Evolutionary conservation across 2,888 invertebrate species (phyloP).

Genomic region (Synanthedon tipuliformis): DNA sequence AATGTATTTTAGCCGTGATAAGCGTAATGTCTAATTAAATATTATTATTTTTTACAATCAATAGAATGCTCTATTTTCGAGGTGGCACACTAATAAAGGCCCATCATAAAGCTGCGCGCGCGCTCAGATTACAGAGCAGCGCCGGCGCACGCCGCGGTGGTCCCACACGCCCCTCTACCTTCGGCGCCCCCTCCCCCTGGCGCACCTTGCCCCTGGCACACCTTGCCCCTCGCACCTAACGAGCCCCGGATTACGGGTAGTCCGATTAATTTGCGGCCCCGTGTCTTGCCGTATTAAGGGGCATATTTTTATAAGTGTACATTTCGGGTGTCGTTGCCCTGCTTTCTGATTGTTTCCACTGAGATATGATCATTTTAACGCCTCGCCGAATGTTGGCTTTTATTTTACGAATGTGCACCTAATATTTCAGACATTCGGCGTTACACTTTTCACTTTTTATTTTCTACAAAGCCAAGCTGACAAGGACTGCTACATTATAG

Average conservation of each 20-base stretch:
- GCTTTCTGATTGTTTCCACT: background rate
- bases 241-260: constrained; percentile 15
- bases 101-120: constrained; percentile 21
- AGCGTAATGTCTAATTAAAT: background rate
- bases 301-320: background rate
- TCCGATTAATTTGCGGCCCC: constrained; percentile 23
- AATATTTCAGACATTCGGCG: too few species aligned
- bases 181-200: constrained; percentile 1
- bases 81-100: constrained; percentile 13
- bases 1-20: background rate
- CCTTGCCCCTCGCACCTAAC: constrained; percentile 19
- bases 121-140: constrained; percentile 54
- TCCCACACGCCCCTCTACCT: constrained; percentile 21
- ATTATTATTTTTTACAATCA: background rate
- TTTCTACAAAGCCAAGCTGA: too few species aligned
- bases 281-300: constrained; percentile 4
- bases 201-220: constrained; percentile 6
- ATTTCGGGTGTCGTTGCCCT: background rate
- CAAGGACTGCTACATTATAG: too few species aligned
- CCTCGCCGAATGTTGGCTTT: too few species aligned
- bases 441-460: too few species aligned
- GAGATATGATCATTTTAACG: too few species aligned
- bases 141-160: constrained; percentile 48
- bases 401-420: too few species aligned
- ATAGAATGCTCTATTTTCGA: background rate